phyloP scores from a whole-genome alignment of 2,113 vertebrate species.

The Heterotilapia buettikoferi region DNA sequence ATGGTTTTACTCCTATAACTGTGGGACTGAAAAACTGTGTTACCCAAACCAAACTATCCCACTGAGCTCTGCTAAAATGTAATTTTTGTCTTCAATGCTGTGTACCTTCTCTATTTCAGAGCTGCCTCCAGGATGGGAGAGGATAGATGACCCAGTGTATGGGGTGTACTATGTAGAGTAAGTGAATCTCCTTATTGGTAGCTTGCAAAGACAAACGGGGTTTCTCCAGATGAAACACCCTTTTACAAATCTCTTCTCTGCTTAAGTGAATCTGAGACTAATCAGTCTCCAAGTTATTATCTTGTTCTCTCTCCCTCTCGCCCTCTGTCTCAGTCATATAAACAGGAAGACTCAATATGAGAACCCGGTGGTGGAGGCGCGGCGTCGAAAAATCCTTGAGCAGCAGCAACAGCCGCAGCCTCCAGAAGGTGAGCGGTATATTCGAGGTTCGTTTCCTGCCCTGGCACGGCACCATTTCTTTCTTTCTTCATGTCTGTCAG shows the following conservation, averaged over 20 bases:
- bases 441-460: conserved; percentile 76
- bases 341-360: conserved; percentile 99
- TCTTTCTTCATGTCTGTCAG: conserved; percentile 66
- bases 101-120: conserved; percentile 76
- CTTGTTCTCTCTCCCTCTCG: neutral
- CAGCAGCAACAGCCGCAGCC: conserved; percentile 80
- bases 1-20: neutral
- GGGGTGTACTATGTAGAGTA: conserved; percentile 99
- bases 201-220: neutral
- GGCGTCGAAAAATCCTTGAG: conserved; percentile 79
- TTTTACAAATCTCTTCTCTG: neutral
- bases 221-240: neutral
- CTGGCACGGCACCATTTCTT: conserved; percentile 68
- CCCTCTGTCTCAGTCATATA: conserved; percentile 81
- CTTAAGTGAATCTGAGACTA: neutral
- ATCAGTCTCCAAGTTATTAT: neutral
- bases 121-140: conserved; percentile 97
- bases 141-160: conserved; percentile 97
- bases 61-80: neutral
- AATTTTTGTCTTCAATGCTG: neutral
- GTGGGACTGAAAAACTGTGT: neutral
- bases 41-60: neutral
- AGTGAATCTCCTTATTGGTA: conserved; percentile 62
- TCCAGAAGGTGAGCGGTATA: conserved; percentile 88
- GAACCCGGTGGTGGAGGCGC: conserved; percentile 93